These are phyloP conservation scores for Climacteris rufus DNA, from an alignment of 2,113 vertebrate genomes.

Conservation along the genomic window DNA sequence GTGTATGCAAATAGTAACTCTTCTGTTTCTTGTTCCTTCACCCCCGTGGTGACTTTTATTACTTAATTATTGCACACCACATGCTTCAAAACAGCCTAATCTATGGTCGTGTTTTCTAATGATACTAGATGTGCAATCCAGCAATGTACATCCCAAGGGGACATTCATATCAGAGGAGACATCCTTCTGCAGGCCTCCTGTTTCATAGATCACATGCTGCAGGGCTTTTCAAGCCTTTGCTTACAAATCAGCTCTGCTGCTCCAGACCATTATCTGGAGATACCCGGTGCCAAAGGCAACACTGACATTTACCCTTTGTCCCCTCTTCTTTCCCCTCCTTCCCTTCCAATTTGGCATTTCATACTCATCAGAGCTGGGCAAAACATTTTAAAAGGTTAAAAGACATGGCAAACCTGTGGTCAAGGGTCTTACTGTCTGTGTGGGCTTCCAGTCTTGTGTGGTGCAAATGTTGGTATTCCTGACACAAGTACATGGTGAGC, in stretches of 20 bases:
- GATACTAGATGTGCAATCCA: conserved; percentile 60
- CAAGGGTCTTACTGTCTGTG: neutral
- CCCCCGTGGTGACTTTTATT: conserved; percentile 92
- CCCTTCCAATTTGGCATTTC: neutral
- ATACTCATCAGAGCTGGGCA: neutral
- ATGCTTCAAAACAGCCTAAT: conserved; percentile 80
- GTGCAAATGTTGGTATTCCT: neutral
- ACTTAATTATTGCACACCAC: conserved; percentile 93
- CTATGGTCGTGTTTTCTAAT: conserved; percentile 72
- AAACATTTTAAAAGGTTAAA: neutral
- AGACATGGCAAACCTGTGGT: neutral
- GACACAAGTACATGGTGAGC: neutral
- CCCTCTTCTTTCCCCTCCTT: neutral
- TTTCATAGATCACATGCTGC: conserved; percentile 20
- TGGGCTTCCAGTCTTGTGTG: neutral
- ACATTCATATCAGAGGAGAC: conserved; percentile 38
- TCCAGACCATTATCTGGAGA: neutral
- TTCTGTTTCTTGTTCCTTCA: conserved; percentile 60
- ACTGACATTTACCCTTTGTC: neutral
- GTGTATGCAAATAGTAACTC: conserved; percentile 71
- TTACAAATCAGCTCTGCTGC: conserved; percentile 22
- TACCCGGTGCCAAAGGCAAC: neutral
- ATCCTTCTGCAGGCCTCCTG: conserved; percentile 44
- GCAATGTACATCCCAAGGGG: conserved; percentile 64
- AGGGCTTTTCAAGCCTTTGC: conserved; percentile 39